Base-by-base conservation (phyloP, 2,888 invertebrate species). In the Cactoblastis cactorum region DNA sequence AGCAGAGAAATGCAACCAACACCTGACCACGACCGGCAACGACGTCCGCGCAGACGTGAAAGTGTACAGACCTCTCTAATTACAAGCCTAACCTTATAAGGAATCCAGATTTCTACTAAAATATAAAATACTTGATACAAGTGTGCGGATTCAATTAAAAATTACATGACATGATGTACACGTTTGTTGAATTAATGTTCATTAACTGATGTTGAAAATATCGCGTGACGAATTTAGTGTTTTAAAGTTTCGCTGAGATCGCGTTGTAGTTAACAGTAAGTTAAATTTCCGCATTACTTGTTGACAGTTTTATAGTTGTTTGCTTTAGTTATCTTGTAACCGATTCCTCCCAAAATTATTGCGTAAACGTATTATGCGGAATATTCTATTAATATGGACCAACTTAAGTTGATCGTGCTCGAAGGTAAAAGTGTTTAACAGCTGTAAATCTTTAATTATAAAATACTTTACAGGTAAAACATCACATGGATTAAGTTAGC, bases 51-150 rank as follows among this genome's bases (percentile, higher is more conserved):
- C 60, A 64, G 67, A 70, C 69, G 84, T 71, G 86, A 87, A 87
- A 86, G 86, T 80, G 66, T 65, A 69, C n/a, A n/a, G n/a, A n/a
- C 77, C 70, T 81, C 79, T 85, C 80, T 80, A 80, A 83, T 80
- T 77, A 80, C 74, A 65, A 60, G 69, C 70, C 71, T 71, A 67
- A 65, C 69, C 58, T 66, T 69, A 64, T 63, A 60, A 57, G 58
- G 58, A 9, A 50, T 43, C 51, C 38, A 56, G 45, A 52, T 54
- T 50, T 52, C 59, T 61, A 64, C 48, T 53, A 52, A 53, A 53
- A 51, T 52, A 41, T 46, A 50, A 49, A 52, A 50, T 43, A 32
- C 41, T 15, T 43, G n/a, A 28, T 34, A 49, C 38, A 38, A 43
- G n/a, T n/a, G n/a, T n/a, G n/a, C n/a, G n/a, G n/a, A n/a, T n/a